A percentile compares a stretch with the other conserved stretches of the same genome.
Evolutionary conservation across 1,140 invertebrate species (phyloP).

Genomic region (honey bee (Apis mellifera)): DNA sequence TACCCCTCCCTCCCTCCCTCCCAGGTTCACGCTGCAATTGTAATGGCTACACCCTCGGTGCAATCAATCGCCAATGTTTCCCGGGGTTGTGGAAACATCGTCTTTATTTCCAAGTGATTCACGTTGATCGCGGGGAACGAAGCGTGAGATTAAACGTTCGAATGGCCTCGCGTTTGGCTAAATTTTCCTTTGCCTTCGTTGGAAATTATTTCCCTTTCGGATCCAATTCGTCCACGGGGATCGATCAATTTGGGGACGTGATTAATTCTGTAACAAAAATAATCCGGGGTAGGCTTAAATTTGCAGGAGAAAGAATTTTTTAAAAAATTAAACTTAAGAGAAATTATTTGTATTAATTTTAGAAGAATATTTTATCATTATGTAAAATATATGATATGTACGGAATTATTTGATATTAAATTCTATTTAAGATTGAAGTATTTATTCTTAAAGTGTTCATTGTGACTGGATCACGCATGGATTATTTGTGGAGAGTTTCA

Average conservation of each 20-base stretch:
- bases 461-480: too few species aligned
- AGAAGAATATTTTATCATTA: too few species aligned
- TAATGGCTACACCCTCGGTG: slow-evolving; percentile 35
- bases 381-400: too few species aligned
- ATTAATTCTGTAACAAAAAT: background rate
- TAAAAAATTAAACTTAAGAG: too few species aligned
- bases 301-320: too few species aligned
- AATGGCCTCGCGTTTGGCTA: background rate
- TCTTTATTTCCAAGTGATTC: slow-evolving; percentile 56
- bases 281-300: too few species aligned
- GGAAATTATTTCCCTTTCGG: background rate
- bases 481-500: too few species aligned
- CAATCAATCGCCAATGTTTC: slow-evolving; percentile 53
- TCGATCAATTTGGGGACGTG: background rate
- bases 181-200: background rate
- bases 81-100: slow-evolving; percentile 37
- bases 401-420: too few species aligned
- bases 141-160: slow-evolving; percentile 57
- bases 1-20: too few species aligned
- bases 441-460: too few species aligned
- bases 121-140: slow-evolving; percentile 46
- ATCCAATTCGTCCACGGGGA: background rate
- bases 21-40: slow-evolving; percentile 42
- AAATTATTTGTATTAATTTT: too few species aligned
- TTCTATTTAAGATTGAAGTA: too few species aligned